Evolutionary conservation across 1,140 invertebrate genomes (phyloP), one percentile per base, ranked within the genome.

Genomic region (Heliconius melpomene): DNA sequence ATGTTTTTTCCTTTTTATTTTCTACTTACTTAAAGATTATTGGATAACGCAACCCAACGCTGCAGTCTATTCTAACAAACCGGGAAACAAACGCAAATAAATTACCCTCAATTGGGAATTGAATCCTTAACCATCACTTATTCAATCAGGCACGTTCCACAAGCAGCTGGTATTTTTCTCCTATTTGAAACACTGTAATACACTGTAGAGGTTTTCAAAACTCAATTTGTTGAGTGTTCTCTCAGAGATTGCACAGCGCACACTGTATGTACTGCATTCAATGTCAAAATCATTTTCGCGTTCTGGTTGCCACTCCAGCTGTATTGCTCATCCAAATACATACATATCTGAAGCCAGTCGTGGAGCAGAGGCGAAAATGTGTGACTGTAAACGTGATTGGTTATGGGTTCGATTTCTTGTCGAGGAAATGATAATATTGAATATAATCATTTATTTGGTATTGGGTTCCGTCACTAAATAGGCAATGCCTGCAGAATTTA

Each of bases 231-330:
- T 29, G 23, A 66, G 57, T 29, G 57, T 29, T 11, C 57, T 66
- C 57, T 26, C 57, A 13, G 57, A 26, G 57, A 66, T 66, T 66
- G 57, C 23, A 66, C 13, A 26, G 57, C 57, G 57, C n/a, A 57
- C 57, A 66, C 57, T 57, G 52, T 23, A 66, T 57, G 52, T 23
- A 66, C 57, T 57, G 52, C 32, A 54, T 75, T 75, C 74, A 54
- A 54, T 75, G 70, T 72, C 70, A 72, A 72, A 72, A 72, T 72
- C 70, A 72, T 72, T 72, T 72, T 72, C 70, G 36, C 29, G 18
- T 72, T 72, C 36, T 71, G 29, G 6, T 3, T 72, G 26, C 54
- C 8, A 66, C 57, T 66, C 2, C 1, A 66, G 57, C 23, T 26
- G 23, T 66, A 66, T 29, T n/a, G 23, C 57, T 26, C 57, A n/a